phyloP scores from a whole-genome alignment of 2,888 invertebrate genomes.

The Spatulosminthurus flaviceps region DNA sequence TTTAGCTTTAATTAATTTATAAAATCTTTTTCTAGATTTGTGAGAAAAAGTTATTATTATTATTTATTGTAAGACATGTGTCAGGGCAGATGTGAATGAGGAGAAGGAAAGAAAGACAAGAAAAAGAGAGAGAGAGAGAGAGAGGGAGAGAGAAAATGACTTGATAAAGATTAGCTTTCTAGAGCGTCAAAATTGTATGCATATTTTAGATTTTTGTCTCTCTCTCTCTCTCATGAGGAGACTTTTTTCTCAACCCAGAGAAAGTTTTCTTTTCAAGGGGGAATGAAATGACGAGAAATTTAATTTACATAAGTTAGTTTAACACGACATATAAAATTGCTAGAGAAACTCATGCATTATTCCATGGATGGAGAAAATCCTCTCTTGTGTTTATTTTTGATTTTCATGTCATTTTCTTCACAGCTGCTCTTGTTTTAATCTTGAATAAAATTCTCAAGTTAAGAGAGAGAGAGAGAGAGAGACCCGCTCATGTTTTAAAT shows the following conservation, averaged over 20 bases:
- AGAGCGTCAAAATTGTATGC: too few species aligned
- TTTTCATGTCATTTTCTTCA: conserved; percentile 26
- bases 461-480: too few species aligned
- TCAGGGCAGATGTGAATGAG: too few species aligned
- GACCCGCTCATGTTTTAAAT: too few species aligned
- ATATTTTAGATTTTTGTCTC: too few species aligned
- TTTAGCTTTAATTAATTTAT: too few species aligned
- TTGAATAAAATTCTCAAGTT: too few species aligned
- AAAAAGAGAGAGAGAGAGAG: neutral
- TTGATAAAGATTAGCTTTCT: neutral
- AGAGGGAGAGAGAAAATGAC: neutral
- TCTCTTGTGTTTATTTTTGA: conserved; percentile 37
- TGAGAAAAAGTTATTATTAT: too few species aligned
- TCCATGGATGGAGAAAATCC: conserved; percentile 40
- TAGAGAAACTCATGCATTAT: conserved; percentile 38
- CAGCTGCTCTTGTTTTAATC: too few species aligned
- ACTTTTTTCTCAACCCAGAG: neutral
- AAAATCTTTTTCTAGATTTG: too few species aligned
- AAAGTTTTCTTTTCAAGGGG: conserved; percentile 8
- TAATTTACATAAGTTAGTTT: conserved; percentile 25
- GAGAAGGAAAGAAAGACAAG: too few species aligned
- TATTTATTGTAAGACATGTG: too few species aligned
- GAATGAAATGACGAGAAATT: conserved; percentile 9
- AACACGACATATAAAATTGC: neutral
- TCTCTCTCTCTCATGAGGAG: neutral